Evolutionary conservation across 1,140 invertebrate species (phyloP).

Genomic region (Pristionchus pacificus): DNA sequence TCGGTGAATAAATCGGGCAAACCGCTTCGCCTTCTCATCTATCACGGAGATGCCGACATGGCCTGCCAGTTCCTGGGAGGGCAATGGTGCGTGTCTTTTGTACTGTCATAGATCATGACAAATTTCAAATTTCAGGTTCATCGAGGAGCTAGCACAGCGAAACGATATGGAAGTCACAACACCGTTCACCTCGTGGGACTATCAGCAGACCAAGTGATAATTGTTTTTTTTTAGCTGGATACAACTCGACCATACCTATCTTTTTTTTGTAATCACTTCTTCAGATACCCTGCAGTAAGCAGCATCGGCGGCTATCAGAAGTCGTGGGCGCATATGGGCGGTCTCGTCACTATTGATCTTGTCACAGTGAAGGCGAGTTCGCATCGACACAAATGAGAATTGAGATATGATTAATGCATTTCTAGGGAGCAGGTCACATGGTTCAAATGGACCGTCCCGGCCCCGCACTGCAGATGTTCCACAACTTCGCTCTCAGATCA

Average conservation of each 20-base stretch:
- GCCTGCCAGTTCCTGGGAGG: constrained; percentile 64
- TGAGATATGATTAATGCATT: no score
- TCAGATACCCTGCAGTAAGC: no score
- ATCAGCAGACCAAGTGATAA: constrained; percentile 24
- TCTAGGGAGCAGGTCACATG: constrained; percentile 64
- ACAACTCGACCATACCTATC: no score
- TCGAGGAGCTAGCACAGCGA: constrained; percentile 47
- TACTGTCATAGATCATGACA: background rate
- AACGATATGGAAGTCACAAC: constrained; percentile 2
- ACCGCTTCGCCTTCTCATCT: constrained; percentile 58
- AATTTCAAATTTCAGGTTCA: constrained; percentile 55
- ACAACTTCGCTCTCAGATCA: constrained; percentile 44
- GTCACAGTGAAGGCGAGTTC: constrained; percentile 32
- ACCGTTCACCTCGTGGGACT: constrained; percentile 21
- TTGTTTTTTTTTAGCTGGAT: no score
- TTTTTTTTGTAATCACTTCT: no score
- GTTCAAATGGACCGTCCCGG: constrained; percentile 62
- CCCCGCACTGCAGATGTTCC: constrained; percentile 58
- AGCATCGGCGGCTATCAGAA: constrained; percentile 34
- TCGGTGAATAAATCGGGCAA: no score
- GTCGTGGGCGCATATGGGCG: constrained; percentile 15
- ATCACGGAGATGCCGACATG: constrained; percentile 64
- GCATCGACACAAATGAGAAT: no score
- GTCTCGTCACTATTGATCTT: constrained; percentile 14
- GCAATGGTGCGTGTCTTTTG: constrained; percentile 60